Evolutionary conservation across 2,797 vertebrate genomes (phyloP).

Genomic region (Danio jaintianensis): DNA sequence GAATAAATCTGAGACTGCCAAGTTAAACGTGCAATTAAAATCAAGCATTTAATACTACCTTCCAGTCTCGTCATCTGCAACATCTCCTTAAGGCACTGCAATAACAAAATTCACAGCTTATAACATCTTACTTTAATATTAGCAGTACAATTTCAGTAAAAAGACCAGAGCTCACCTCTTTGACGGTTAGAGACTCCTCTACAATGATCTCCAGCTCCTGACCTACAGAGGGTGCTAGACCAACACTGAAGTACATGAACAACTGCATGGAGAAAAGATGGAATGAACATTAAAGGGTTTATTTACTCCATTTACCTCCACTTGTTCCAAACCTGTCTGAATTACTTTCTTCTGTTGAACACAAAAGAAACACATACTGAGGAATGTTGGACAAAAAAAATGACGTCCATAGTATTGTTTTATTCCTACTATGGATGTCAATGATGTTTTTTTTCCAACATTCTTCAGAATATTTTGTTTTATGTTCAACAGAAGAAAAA

Average conservation of each 20-base stretch:
- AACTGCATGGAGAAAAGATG: constrained; percentile 76
- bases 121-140: neutral
- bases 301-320: too few species aligned
- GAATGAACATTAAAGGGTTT: neutral
- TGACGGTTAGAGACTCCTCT: constrained; percentile 84
- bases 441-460: too few species aligned
- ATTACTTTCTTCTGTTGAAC: too few species aligned
- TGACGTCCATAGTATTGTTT: too few species aligned
- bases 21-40: neutral
- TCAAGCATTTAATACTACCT: constrained; percentile 75
- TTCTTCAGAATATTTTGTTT: too few species aligned
- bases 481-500: too few species aligned
- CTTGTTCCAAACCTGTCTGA: too few species aligned
- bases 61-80: constrained; percentile 83
- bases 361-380: too few species aligned
- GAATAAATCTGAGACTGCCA: neutral
- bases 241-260: constrained; percentile 87
- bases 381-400: too few species aligned
- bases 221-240: constrained; percentile 75
- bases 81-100: constrained; percentile 89
- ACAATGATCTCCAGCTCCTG: constrained; percentile 88
- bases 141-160: neutral
- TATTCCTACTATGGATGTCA: too few species aligned
- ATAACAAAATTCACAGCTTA: constrained; percentile 36
- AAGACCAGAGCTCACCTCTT: constrained; percentile 77